phyloP scores from a whole-genome alignment of 2,113 vertebrate species.

The Gorsachius goisagi region DNA sequence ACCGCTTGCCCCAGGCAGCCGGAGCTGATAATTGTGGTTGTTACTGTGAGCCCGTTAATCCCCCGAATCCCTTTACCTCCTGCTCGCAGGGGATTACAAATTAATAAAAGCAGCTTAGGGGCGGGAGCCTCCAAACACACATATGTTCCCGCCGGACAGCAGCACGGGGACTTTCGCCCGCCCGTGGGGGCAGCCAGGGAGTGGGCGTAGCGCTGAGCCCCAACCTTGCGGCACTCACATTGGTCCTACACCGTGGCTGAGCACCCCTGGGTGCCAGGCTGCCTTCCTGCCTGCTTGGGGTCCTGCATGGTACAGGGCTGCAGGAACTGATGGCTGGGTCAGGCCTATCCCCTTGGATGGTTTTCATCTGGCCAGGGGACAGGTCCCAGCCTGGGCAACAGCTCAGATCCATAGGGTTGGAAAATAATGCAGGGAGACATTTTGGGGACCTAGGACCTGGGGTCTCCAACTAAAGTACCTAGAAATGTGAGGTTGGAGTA shows the following conservation, averaged over 20 bases:
- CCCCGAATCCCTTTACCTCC: slow-evolving; percentile 68
- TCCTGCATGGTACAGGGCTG: accelerated
- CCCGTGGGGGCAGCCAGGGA: neutral
- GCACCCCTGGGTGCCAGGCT: neutral
- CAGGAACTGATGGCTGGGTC: accelerated
- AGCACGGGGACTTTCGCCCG: slow-evolving; percentile 13
- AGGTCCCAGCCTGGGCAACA: neutral
- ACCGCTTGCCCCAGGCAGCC: neutral
- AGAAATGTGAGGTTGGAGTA: neutral
- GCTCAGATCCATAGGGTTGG: accelerated
- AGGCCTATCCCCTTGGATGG: neutral
- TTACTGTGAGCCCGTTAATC: slow-evolving; percentile 70
- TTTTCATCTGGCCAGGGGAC: accelerated
- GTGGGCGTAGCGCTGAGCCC: accelerated
- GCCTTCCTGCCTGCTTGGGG: accelerated
- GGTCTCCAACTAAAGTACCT: neutral
- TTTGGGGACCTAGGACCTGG: neutral
- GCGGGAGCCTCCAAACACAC: slow-evolving; percentile 18
- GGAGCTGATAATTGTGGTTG: slow-evolving; percentile 65
- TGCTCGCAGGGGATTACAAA: slow-evolving; percentile 64
- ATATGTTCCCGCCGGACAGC: slow-evolving; percentile 36
- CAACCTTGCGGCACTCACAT: accelerated
- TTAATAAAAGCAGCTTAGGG: slow-evolving; percentile 70
- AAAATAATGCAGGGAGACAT: accelerated
- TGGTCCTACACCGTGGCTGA: accelerated